Percentiles rank a stretch among this genome's conserved stretches.
Evolutionary conservation across 2,113 vertebrate species (phyloP).

Genomic region (Indicator indicator): DNA sequence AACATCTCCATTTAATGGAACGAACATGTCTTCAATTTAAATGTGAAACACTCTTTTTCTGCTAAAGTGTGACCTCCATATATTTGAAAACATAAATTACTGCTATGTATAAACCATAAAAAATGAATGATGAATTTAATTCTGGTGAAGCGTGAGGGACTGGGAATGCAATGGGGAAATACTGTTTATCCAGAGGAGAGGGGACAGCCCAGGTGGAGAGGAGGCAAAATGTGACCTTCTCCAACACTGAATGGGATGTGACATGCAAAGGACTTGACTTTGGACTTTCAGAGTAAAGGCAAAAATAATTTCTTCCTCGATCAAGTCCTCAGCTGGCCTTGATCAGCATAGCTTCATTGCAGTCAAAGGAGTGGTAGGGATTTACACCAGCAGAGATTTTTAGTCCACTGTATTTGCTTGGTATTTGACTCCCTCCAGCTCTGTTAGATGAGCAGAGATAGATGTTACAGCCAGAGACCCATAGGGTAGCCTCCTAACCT

Average conservation of each 20-base stretch:
- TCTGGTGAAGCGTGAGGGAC: constrained; percentile 80
- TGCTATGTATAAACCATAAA: constrained; percentile 85
- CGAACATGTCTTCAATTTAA: constrained; percentile 84
- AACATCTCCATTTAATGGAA: constrained; percentile 84
- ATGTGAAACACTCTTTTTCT: constrained; percentile 84
- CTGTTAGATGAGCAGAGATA: background rate
- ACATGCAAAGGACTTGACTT: constrained; percentile 36
- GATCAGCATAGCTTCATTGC: background rate
- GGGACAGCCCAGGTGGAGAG: constrained; percentile 49
- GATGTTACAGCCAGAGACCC: background rate
- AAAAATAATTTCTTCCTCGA: constrained; percentile 6
- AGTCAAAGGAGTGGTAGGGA: background rate
- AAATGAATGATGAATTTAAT: constrained; percentile 88
- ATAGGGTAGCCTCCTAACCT: background rate
- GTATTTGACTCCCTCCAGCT: background rate
- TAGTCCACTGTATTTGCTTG: background rate
- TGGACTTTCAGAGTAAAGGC: constrained; percentile 4
- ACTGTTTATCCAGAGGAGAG: constrained; percentile 72
- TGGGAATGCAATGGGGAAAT: constrained; percentile 64
- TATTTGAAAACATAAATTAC: constrained; percentile 88
- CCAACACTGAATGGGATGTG: background rate
- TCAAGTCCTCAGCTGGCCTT: background rate
- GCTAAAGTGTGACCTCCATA: constrained; percentile 85
- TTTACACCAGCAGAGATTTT: background rate
- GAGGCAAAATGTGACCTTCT: constrained; percentile 54